Evolutionary conservation across 2,113 vertebrate species (phyloP), one percentile per base, ranked within the genome.

Genomic region (Cyanocitta stelleri): DNA sequence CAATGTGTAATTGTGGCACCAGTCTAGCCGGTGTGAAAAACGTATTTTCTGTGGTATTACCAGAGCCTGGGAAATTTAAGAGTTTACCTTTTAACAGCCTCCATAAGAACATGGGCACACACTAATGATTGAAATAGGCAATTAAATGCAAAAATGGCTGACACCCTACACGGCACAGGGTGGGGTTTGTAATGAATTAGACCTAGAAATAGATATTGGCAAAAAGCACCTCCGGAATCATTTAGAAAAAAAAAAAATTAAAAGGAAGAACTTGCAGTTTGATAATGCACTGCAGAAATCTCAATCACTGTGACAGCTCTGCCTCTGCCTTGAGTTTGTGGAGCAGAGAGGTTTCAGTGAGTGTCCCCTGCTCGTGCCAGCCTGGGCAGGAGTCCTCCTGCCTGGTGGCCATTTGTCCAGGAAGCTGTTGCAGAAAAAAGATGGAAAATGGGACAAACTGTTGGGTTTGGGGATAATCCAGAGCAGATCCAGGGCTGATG

Each of bases 1-100:
- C 93, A 96, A 77, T 92, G 87, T 12, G 1, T 72, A 92, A 96
- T 89, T 94, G 88, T 92, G 69, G 85, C 90, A 94, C 68, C 83
- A 95, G 83, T 71, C 85, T 95, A 77, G 52, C 75, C 33, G 0
- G 75, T 59, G 82, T 84, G 85, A 85, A 96, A 89, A 93, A 90
- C 0, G 5, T 44, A 39, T 90, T 92, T 95, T 93, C 85, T 90
- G 61, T 73, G 51, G 71, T 94, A 64, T 84, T 95, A 81, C 0
- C 1, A 87, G 66, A 93, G 64, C 64, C 72, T 94, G 85, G 76
- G 90, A 96, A 95, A 61, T 91, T 90, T 80, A 93, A 93, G 74
- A 93, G 49, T 76, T 83, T 92, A 16, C 85, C 61, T 92, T 95
- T 93, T 92, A 88, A 93, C 86, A 94, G 83, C 8, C 26, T 95